Evolutionary conservation across 30 jellyfish, hydroid and myxozoan genomes (phyloP).

Genomic region (Turritopsis dohrnii): DNA sequence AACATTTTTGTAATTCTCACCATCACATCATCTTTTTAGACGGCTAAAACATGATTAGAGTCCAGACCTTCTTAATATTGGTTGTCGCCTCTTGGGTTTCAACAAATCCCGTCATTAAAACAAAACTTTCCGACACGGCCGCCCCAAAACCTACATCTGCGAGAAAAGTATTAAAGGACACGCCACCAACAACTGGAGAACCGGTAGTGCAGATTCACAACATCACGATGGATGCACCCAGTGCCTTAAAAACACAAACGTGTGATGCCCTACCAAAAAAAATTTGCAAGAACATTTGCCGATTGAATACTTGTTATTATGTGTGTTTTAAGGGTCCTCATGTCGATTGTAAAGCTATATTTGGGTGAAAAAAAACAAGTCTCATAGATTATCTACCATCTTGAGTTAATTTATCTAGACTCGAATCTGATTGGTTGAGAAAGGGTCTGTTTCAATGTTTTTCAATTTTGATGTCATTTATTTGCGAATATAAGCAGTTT

Average conservation of each 20-base stretch:
- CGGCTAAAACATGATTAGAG: not conserved
- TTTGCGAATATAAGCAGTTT: too few species aligned
- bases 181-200: not conserved
- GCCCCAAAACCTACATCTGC: not conserved
- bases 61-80: not conserved
- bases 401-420: too few species aligned
- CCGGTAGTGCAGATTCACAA: not conserved
- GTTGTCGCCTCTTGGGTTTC: not conserved
- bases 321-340: not conserved
- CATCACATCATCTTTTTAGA: too few species aligned
- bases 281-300: not conserved
- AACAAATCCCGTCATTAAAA: not conserved
- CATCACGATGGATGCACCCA: not conserved
- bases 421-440: too few species aligned
- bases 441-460: too few species aligned
- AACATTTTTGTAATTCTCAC: not conserved
- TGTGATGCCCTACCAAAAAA: not conserved
- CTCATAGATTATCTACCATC: too few species aligned
- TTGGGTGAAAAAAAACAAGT: not conserved
- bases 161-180: not conserved
- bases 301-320: not conserved
- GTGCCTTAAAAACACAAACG: not conserved
- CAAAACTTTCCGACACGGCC: too few species aligned
- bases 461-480: too few species aligned
- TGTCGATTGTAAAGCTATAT: not conserved